Evolutionary conservation across 2,888 invertebrate genomes (phyloP), one percentile per base, ranked within the genome.

Genomic region (Leucophenga montana): DNA sequence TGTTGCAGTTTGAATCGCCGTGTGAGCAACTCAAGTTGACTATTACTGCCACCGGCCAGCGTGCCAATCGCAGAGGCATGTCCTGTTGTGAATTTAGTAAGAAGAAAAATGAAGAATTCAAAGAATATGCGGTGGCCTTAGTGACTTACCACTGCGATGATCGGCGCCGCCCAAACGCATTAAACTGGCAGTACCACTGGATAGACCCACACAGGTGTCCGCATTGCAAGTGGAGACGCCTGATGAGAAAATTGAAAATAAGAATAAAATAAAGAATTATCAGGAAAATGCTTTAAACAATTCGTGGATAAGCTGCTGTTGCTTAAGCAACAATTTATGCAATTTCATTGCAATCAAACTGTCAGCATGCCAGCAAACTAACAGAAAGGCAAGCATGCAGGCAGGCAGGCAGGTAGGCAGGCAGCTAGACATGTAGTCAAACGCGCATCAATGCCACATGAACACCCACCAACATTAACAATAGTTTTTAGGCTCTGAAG

Each of bases 151-250:
- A 77, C 81, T 78, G 82, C 79, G 83, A 67, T 74, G 65, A 68
- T 78, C 73, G 50, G 70, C 84, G 66, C 74, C 76, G 71, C 79
- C 76, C 69, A 82, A 72, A 70, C 79, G 74, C 75, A 83, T 74
- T 66, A 88, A 75, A 73, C 86, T 85, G 68, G 89, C 89, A 22
- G 89, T 89, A 71, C 89, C 89, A 77, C 89, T 89, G 33, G 89
- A 89, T 22, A 89, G 80, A 16, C 89, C 89, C 70, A 89, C 87
- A 83, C 89, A 89, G 77, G 89, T 89, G 82, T 89, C 89, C 75
- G 80, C 81, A 69, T 87, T 86, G 78, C 89, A 89, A 73, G 78
- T 80, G 70, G 81, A 80, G 71, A 85, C 77, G 71, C 86, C 89
- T 89, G 73, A 59, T 68, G n/a, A 69, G 73, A 67, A n/a, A 73